phyloP scores from a whole-genome alignment of 2,113 vertebrate genomes.

The Leucoraja erinaceus region DNA sequence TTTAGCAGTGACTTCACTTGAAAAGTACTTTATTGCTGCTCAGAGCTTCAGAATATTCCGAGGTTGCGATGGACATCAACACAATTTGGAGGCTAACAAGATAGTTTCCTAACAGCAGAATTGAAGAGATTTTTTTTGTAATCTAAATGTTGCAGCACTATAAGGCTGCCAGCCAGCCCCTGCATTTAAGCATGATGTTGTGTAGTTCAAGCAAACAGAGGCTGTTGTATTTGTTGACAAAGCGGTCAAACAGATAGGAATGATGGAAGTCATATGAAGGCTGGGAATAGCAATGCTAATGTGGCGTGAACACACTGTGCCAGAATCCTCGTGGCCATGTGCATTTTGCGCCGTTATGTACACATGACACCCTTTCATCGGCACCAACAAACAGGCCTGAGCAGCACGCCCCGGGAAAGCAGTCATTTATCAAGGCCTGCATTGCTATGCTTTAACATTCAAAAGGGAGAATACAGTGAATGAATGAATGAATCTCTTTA shows the following conservation, averaged over 20 bases:
- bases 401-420: background rate
- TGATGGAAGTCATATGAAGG: conserved; percentile 18
- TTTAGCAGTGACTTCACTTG: background rate
- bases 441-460: background rate
- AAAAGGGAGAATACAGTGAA: background rate
- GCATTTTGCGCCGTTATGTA: background rate
- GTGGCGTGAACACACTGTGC: background rate
- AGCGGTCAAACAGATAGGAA: conserved; percentile 19
- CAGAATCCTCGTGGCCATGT: background rate
- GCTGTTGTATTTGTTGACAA: conserved; percentile 17
- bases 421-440: background rate
- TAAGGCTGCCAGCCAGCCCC: background rate
- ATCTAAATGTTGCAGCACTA: background rate
- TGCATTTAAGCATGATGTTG: background rate
- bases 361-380: background rate
- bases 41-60: background rate
- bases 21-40: background rate
- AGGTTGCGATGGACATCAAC: background rate
- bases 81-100: background rate
- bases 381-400: background rate
- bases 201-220: background rate
- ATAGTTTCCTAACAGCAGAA: background rate
- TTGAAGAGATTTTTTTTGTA: background rate
- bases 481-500: too few relatives aligned
- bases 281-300: conserved; percentile 30